Evolutionary conservation across 2,888 invertebrate species (phyloP), one percentile per base, ranked within the genome.

Genomic region (Mesorhabditis spiculigera): DNA sequence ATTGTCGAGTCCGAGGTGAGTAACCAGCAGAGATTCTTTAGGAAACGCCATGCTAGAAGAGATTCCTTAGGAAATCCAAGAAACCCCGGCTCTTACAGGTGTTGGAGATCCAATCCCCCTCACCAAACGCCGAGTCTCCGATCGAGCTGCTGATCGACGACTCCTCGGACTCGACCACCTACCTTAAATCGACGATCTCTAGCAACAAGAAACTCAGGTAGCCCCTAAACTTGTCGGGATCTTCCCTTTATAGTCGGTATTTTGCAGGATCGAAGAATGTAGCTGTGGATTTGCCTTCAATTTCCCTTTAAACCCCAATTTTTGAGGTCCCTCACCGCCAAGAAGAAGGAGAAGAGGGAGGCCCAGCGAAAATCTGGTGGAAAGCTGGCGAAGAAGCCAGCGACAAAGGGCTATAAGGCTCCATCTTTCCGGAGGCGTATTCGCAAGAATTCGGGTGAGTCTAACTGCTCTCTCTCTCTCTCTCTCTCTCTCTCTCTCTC

Each of bases 171-270:
- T 50, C 58, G 58, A 50, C 58, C 10, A 10, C 58, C 8, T 13
- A n/a, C 28, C 74, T 74, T 68, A 69, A 74, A 72, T 28, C 10
- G 28, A 28, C 28, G 28, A 28, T 28, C 28, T 28, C 28, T 28
- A 28, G 28, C 28, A 28, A 28, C 28, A 5, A n/a, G 8, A n/a
- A n/a, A n/a, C n/a, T n/a, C n/a, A n/a, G n/a, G n/a, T n/a, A n/a
- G n/a, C n/a, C n/a, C n/a, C n/a, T n/a, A n/a, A n/a, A n/a, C n/a
- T n/a, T n/a, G n/a, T n/a, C n/a, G n/a, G n/a, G n/a, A n/a, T n/a
- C n/a, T n/a, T n/a, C n/a, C n/a, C n/a, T n/a, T n/a, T n/a, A n/a
- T n/a, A n/a, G n/a, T n/a, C n/a, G n/a, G n/a, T n/a, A n/a, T n/a
- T n/a, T n/a, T n/a, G n/a, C n/a, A n/a, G n/a, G n/a, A n/a, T n/a